Percentiles rank a stretch among this genome's conserved stretches.
phyloP scores from a whole-genome alignment of 2,113 vertebrate species.

The Aramus guarauna region DNA sequence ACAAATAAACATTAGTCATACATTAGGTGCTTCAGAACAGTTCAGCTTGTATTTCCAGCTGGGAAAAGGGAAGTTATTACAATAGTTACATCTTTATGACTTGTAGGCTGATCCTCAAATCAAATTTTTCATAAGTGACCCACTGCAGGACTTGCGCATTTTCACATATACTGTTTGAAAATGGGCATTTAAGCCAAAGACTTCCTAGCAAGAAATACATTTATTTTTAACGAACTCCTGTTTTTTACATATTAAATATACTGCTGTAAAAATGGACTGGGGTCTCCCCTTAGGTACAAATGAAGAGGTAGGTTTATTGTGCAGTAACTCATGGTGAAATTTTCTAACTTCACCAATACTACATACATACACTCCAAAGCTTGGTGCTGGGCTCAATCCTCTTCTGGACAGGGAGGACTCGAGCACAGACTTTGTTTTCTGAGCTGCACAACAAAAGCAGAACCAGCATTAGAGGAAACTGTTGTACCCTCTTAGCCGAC shows the following conservation, averaged over 20 bases:
- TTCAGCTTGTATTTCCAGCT: slow-evolving; percentile 35
- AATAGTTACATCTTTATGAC: slow-evolving; percentile 56
- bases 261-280: not conserved
- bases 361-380: not conserved
- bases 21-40: slow-evolving; percentile 39
- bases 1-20: slow-evolving; percentile 58
- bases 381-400: not conserved
- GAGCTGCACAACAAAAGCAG: not conserved
- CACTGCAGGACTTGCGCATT: not conserved
- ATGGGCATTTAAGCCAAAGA: not conserved
- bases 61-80: slow-evolving; percentile 42
- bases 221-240: slow-evolving; percentile 45
- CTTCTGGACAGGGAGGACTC: not conserved
- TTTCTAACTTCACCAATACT: not conserved
- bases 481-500: not conserved
- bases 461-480: not conserved
- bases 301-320: slow-evolving; percentile 2
- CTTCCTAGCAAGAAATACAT: not conserved
- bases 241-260: slow-evolving; percentile 10
- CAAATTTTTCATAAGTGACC: slow-evolving; percentile 43
- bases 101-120: slow-evolving; percentile 56
- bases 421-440: not conserved
- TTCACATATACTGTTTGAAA: slow-evolving; percentile 3
- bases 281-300: not conserved
- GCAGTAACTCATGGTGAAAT: not conserved